Evolutionary conservation across 2,113 vertebrate species (phyloP).

Genomic region (Lasiurus cinereus): DNA sequence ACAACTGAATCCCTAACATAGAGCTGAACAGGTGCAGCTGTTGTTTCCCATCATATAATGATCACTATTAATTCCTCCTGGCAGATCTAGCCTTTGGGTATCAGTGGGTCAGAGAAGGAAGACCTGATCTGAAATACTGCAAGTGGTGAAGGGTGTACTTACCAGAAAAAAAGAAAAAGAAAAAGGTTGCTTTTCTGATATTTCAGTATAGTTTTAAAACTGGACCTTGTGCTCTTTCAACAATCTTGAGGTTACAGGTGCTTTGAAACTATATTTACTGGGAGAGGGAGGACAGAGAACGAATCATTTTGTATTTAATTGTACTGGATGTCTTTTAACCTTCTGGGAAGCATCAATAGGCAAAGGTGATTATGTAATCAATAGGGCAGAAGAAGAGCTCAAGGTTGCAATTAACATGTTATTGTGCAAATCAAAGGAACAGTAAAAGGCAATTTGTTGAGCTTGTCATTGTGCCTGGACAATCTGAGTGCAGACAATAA

Average conservation of each 20-base stretch:
- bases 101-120: slow-evolving; percentile 38
- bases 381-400: slow-evolving; percentile 66
- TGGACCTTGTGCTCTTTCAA: neutral
- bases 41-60: slow-evolving; percentile 2
- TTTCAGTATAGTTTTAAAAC: slow-evolving; percentile 47
- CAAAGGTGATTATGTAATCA: slow-evolving; percentile 78
- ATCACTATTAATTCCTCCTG: slow-evolving; percentile 58
- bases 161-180: too few species aligned
- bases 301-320: slow-evolving; percentile 68
- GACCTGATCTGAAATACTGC: neutral
- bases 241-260: slow-evolving; percentile 29
- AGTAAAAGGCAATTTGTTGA: slow-evolving; percentile 72
- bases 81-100: slow-evolving; percentile 44
- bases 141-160: neutral
- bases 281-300: neutral
- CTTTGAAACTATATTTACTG: neutral
- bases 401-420: slow-evolving; percentile 73
- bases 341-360: slow-evolving; percentile 58
- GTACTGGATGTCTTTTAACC: slow-evolving; percentile 64
- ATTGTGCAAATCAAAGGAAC: slow-evolving; percentile 79
- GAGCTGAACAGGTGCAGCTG: slow-evolving; percentile 45
- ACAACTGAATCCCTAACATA: neutral
- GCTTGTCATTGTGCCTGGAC: slow-evolving; percentile 19
- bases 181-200: neutral
- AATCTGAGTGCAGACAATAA: slow-evolving; percentile 43